These are phyloP conservation scores for Holothuria leucospilota DNA, from an alignment of 53 echinoderm and acorn worm species.

Conservation along the genomic window DNA sequence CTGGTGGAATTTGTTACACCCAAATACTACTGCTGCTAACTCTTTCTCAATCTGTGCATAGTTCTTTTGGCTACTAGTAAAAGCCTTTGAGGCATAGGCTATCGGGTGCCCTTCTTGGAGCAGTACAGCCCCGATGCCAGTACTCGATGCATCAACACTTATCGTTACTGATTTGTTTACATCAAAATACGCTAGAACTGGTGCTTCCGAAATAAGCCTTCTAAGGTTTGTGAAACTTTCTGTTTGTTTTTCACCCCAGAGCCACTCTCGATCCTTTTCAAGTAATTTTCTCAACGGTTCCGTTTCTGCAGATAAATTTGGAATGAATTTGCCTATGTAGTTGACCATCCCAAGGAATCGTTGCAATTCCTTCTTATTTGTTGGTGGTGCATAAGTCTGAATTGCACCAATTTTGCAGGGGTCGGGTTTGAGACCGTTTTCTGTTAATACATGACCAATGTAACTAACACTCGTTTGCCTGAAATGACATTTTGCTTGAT, in stretches of 20 bases:
- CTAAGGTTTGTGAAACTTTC: conserved; percentile 31
- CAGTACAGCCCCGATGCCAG: conserved; percentile 56
- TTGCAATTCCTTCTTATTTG: no score
- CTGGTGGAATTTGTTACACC: conserved; percentile 52
- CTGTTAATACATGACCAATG: conserved; percentile 46
- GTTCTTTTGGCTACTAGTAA: conserved; percentile 23
- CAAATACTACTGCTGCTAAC: no score
- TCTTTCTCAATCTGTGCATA: conserved; percentile 60
- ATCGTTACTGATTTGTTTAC: conserved; percentile 38
- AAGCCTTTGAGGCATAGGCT: conserved; percentile 65
- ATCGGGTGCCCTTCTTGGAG: no score
- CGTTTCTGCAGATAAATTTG: no score
- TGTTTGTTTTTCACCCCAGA: conserved; percentile 44
- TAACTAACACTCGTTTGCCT: conserved; percentile 36
- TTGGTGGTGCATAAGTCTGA: no score
- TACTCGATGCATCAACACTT: conserved; percentile 54
- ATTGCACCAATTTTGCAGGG: no score
- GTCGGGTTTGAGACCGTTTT: conserved; percentile 60
- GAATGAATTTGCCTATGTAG: no score
- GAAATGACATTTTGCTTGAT: no score
- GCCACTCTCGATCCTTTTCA: conserved; percentile 51
- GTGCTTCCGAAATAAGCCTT: conserved; percentile 22
- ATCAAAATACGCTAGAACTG: conserved; percentile 53
- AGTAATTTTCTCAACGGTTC: conserved; percentile 53
- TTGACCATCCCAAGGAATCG: conserved; percentile 5